Percentiles rank a stretch among this genome's conserved stretches.
These are phyloP conservation scores for Apteryx owenii DNA, from an alignment of 2,113 vertebrate genomes.

Conservation along the genomic window DNA sequence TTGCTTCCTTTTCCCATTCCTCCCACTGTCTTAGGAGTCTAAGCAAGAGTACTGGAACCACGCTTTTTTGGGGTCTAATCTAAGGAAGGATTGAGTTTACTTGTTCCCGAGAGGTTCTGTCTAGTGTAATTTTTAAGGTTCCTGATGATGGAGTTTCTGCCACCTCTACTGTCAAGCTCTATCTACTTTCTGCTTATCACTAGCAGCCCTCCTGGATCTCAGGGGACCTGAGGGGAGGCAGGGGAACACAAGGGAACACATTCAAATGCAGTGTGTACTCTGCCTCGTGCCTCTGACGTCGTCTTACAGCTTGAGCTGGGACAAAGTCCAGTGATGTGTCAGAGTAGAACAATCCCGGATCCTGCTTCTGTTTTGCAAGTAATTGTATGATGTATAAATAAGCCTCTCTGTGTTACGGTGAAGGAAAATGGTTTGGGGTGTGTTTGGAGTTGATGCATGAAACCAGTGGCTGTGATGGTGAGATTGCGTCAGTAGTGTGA, in stretches of 20 bases:
- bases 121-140: not conserved
- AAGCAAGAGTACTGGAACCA: not conserved
- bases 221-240: not conserved
- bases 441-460: not conserved
- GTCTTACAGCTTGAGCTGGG: not conserved
- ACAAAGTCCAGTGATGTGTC: not conserved
- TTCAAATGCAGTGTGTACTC: rapidly evolving
- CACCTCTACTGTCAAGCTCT: not conserved
- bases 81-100: not conserved
- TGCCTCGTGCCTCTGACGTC: not conserved
- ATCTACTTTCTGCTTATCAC: not conserved
- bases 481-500: not conserved
- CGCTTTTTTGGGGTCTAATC: rapidly evolving
- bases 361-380: not conserved
- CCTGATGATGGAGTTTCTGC: not conserved
- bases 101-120: not conserved
- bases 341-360: not conserved
- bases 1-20: not conserved
- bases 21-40: not conserved
- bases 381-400: not conserved
- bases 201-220: not conserved
- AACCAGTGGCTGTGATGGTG: not conserved
- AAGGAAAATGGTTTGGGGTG: not conserved
- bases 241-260: rapidly evolving
- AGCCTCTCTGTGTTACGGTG: not conserved